Conservation (phyloP, 2,797 vertebrate species). For the Dendrocincla fuliginosa region DNA sequence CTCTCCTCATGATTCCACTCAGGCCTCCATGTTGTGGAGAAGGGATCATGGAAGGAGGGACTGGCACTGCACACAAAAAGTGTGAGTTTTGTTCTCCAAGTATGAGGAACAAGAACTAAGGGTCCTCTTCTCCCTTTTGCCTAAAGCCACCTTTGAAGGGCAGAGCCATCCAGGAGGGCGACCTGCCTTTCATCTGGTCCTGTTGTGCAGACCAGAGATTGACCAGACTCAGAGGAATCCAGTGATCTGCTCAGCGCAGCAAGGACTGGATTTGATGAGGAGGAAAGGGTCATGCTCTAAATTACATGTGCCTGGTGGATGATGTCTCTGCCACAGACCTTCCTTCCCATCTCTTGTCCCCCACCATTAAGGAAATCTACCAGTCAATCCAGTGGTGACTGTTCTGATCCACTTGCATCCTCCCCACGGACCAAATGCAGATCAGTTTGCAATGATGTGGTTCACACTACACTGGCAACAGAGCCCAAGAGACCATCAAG, state of each 20-base stretch:
- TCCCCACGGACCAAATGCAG: neutral
- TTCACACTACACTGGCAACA: neutral
- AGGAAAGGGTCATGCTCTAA: neutral
- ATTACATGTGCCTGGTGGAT: neutral
- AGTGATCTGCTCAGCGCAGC: neutral
- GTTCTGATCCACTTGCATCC: neutral
- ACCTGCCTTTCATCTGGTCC: neutral
- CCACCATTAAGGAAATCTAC: neutral
- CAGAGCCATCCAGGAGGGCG: neutral
- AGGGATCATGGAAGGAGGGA: too few relatives aligned
- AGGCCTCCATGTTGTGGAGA: accelerated
- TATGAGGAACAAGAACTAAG: neutral
- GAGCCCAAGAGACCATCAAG: neutral
- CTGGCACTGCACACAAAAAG: neutral
- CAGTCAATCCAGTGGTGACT: neutral
- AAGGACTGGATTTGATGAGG: neutral
- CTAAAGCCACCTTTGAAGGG: neutral
- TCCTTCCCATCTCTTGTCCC: neutral
- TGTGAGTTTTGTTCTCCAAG: neutral
- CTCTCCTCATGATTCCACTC: neutral
- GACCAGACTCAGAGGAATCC: neutral
- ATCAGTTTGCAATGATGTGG: neutral
- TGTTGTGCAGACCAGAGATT: neutral
- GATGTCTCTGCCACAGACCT: neutral
- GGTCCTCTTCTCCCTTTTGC: neutral